Base-by-base conservation (phyloP, 2,113 vertebrate species). In the Gnathonemus echidnorhynchus region DNA sequence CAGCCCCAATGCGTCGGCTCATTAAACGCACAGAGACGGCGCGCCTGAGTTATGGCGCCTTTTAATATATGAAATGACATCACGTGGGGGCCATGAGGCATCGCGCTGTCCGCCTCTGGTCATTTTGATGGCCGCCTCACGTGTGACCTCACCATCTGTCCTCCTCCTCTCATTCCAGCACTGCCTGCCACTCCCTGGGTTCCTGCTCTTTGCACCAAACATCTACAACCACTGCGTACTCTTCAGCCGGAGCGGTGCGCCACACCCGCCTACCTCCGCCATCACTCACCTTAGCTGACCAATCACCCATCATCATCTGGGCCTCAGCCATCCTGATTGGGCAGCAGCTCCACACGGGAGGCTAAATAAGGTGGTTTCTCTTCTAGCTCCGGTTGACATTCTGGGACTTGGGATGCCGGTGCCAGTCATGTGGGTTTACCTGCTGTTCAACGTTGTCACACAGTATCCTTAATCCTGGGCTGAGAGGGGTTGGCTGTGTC, bases 391-490 rank as follows among this genome's bases (percentile, higher is more conserved):
- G 0, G 96, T 97, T 87, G 94, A 95, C 24, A 56, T 99, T 52
- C 97, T 98, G 0, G 93, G 92, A 66, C 0, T 98, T 0, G 96
- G 96, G 2, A 48, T 96, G 88, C 92, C 94, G 0, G 2, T 98
- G 90, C 98, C 98, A 0, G 91, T 97, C 92, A 96, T 99, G 98
- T 99, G 98, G 98, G 91, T 99, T 92, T 99, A 98, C 95, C 97
- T 99, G 90, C 90, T 98, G 89, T 95, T 98, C 96, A 99, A 99
- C 0, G 93, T 99, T 70, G 77, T 99, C 94, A 99, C 98, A 66
- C 98, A 99, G 97, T 99, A 99, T 99, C 98, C 97, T 99, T 95
- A 42, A 39, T 46, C 11, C 83, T 19, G 52, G 11, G 35, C 8
- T 3, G 58, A 24, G 42, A 27, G 45, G 83, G 45, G 83, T 4